Evolutionary conservation across 2,888 invertebrate species (phyloP).

Genomic region (Acleris laterana): DNA sequence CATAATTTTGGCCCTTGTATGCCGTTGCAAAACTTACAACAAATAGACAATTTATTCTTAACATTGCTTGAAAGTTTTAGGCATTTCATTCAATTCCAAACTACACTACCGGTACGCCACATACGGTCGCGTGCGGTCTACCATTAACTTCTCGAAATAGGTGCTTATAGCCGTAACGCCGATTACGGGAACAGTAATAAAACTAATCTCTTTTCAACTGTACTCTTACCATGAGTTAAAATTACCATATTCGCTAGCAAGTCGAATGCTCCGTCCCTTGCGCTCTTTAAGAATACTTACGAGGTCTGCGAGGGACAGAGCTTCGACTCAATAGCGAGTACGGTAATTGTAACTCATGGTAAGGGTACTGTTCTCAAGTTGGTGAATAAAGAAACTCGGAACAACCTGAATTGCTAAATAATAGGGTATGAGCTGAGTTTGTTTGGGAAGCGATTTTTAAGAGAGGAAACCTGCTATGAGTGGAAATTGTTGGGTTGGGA

Average conservation of each 20-base stretch:
- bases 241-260: no score
- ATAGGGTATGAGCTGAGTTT: slow-evolving; percentile 6
- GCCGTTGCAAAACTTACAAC: no score
- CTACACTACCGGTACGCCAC: not conserved
- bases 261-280: no score
- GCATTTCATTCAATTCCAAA: not conserved
- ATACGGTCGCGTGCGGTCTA: slow-evolving; percentile 1
- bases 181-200: slow-evolving; percentile 12
- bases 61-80: no score
- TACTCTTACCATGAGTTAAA: no score
- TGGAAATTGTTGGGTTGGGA: not conserved
- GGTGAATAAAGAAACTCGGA: slow-evolving; percentile 14
- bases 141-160: slow-evolving; percentile 11
- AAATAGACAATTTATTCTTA: no score
- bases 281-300: no score
- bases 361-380: slow-evolving; percentile 10
- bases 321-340: no score
- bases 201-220: slow-evolving; percentile 15
- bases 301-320: no score
- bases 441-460: not conserved
- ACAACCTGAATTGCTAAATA: slow-evolving; percentile 12
- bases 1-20: no score
- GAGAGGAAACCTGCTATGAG: not conserved
- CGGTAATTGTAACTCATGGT: no score
- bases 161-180: slow-evolving; percentile 15